phyloP scores from a whole-genome alignment of 2,797 vertebrate species.

The Sciaenops ocellatus region DNA sequence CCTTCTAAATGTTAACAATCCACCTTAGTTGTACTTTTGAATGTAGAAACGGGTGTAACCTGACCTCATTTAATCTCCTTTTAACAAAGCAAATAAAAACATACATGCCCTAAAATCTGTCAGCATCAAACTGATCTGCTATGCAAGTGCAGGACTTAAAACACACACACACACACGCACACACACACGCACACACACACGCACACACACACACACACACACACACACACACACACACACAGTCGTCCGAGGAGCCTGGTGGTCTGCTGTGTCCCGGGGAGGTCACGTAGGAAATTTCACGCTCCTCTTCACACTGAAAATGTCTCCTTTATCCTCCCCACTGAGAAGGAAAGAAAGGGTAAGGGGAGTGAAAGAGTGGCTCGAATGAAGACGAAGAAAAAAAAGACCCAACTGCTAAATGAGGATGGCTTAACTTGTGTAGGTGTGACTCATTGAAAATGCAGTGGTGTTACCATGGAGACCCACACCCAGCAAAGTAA shows the following conservation, averaged over 20 bases:
- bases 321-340: constrained; percentile 72
- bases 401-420: constrained; percentile 43
- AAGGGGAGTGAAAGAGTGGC: constrained; percentile 55
- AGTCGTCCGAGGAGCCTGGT: constrained; percentile 62
- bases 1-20: constrained; percentile 12
- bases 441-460: constrained; percentile 61
- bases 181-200: constrained; percentile 36
- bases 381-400: constrained; percentile 4
- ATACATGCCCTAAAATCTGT: constrained; percentile 30
- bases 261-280: constrained; percentile 67
- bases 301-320: constrained; percentile 78
- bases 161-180: constrained; percentile 40
- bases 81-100: constrained; percentile 39
- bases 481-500: constrained; percentile 60
- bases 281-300: constrained; percentile 77
- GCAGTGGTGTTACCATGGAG: constrained; percentile 39
- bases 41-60: background rate
- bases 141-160: constrained; percentile 12
- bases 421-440: constrained; percentile 58
- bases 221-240: constrained; percentile 30
- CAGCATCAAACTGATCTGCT: constrained; percentile 12
- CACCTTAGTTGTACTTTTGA: constrained; percentile 14
- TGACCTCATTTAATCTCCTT: constrained; percentile 18
- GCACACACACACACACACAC: constrained; percentile 43
- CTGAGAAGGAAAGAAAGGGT: constrained; percentile 45